A percentile compares a stretch with the other conserved stretches of the same genome.
These are phyloP conservation scores for Microctonus brassicae DNA, from an alignment of 2,888 invertebrate genomes.

Conservation along the genomic window DNA sequence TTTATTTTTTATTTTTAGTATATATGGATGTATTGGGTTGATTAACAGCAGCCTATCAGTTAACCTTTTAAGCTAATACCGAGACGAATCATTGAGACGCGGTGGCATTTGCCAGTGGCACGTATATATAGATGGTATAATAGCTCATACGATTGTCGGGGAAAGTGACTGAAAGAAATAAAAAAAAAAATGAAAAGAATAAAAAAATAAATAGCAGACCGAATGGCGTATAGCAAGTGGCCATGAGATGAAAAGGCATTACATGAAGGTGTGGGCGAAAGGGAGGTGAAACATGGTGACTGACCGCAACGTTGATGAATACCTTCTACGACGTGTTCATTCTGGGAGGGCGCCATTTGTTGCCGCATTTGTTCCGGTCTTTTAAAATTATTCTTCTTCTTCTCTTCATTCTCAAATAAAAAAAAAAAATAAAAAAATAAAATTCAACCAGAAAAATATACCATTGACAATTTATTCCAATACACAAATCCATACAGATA, in stretches of 20 bases:
- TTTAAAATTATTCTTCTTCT: constrained; percentile 33
- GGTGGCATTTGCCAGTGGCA: constrained; percentile 38
- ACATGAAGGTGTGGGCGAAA: constrained; percentile 4
- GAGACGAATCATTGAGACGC: constrained; percentile 46
- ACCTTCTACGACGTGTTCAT: constrained; percentile 5
- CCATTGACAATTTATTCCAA: not conserved
- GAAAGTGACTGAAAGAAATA: constrained; percentile 14
- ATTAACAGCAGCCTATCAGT: constrained; percentile 62
- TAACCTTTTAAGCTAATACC: constrained; percentile 55
- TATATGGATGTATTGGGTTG: constrained; percentile 40
- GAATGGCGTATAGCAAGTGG: constrained; percentile 15
- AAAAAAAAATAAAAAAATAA: no score
- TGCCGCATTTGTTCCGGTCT: constrained; percentile 49
- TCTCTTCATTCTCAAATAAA: constrained; percentile 7
- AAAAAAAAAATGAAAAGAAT: constrained; percentile 22
- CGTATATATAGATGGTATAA: constrained; percentile 11
- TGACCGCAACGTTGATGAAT: constrained; percentile 14
- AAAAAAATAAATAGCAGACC: constrained; percentile 11
- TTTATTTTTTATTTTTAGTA: not conserved
- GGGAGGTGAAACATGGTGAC: constrained; percentile 18
- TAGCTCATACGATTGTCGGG: not conserved
- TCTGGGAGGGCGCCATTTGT: constrained; percentile 48
- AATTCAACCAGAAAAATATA: constrained; percentile 9
- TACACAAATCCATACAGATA: not conserved
- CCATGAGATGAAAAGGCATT: constrained; percentile 12